Evolutionary conservation across 2,113 vertebrate genomes (phyloP).

Genomic region (Gymnorhina tibicen): DNA sequence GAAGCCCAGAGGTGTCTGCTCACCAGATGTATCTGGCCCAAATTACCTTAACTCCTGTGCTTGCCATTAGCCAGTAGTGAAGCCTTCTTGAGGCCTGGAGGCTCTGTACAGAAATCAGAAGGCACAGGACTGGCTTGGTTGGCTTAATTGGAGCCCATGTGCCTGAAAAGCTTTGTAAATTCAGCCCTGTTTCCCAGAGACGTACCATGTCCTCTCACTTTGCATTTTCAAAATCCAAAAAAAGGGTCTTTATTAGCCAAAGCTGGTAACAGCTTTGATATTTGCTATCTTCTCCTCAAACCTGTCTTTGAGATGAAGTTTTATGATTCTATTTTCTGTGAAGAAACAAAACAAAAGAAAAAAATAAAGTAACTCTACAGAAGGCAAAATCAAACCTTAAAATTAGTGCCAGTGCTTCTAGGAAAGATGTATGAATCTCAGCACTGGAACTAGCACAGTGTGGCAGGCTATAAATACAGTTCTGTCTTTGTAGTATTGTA

Average conservation of each 20-base stretch:
- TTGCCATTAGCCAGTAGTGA: neutral
- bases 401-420: neutral
- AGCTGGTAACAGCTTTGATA: neutral
- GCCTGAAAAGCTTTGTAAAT: neutral
- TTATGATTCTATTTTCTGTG: neutral
- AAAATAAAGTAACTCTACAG: neutral
- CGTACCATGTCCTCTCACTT: neutral
- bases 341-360: neutral
- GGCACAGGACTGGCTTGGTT: neutral
- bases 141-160: neutral
- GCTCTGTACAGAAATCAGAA: neutral
- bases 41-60: neutral
- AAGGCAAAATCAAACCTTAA: neutral
- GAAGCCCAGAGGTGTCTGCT: neutral
- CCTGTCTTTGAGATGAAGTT: neutral
- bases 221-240: neutral
- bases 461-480: neutral
- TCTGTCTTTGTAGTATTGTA: neutral
- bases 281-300: neutral
- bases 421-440: neutral
- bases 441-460: neutral
- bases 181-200: neutral
- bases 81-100: neutral
- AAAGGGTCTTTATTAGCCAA: neutral
- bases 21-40: neutral